A percentile compares a stretch with the other conserved stretches of the same genome.
Conservation (phyloP, 64 coral and sea anemone genomes). For the Stylophora pistillata region DNA sequence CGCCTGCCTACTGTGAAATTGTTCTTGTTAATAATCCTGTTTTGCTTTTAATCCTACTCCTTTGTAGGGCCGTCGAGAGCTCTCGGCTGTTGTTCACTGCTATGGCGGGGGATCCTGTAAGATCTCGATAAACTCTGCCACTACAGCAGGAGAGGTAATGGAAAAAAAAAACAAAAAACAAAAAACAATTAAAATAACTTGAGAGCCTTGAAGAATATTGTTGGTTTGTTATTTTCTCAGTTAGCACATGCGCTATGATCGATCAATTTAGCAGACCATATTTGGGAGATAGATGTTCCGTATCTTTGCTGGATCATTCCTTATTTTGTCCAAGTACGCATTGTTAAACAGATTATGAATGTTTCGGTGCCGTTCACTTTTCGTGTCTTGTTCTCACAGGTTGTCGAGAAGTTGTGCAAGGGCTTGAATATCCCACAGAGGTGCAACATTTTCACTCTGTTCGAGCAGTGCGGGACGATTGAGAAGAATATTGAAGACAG, state of each 20-base stretch:
- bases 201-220: too few relatives aligned
- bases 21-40: neutral
- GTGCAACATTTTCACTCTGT: constrained; percentile 90
- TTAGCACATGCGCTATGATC: too few relatives aligned
- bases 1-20: too few relatives aligned
- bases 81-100: constrained; percentile 81
- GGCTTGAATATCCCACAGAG: constrained; percentile 81
- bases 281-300: too few relatives aligned
- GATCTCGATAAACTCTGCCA: constrained; percentile 94
- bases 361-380: neutral
- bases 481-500: constrained; percentile 97
- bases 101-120: constrained; percentile 97
- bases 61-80: constrained; percentile 92
- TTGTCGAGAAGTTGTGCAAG: constrained; percentile 89
- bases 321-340: too few relatives aligned
- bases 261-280: too few relatives aligned
- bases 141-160: constrained; percentile 92
- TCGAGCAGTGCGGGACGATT: constrained; percentile 91
- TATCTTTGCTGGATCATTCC: too few relatives aligned
- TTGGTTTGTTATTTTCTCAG: too few relatives aligned
- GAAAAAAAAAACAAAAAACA: too few relatives aligned
- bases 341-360: too few relatives aligned
- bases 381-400: constrained; percentile 40
- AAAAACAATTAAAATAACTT: too few relatives aligned
- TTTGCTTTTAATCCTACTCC: neutral